These are phyloP conservation scores for Harpagifer antarcticus DNA, from an alignment of 2,797 vertebrate species.

Conservation along the genomic window DNA sequence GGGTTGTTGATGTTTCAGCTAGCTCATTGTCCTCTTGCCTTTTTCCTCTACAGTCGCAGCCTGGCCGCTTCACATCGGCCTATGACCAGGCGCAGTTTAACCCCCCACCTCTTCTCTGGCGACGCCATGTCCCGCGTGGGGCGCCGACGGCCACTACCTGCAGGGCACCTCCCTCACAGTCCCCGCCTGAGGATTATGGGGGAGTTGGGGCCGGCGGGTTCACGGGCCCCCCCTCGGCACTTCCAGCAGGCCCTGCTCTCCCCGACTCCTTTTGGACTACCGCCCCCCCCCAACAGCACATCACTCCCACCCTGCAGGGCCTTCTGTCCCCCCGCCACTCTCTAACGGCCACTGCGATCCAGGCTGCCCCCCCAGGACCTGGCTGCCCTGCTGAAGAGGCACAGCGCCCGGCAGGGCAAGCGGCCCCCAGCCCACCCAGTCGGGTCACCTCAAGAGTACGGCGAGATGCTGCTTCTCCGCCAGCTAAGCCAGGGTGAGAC, in stretches of 20 bases:
- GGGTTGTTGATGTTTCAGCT: neutral
- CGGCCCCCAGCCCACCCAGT: constrained; percentile 74
- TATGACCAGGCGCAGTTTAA: constrained; percentile 95
- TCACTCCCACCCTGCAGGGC: constrained; percentile 95
- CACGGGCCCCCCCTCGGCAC: constrained; percentile 89
- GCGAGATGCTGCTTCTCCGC: constrained; percentile 91
- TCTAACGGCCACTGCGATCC: constrained; percentile 92
- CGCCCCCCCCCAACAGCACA: constrained; percentile 90
- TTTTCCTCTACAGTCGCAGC: constrained; percentile 84
- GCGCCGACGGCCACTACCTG: constrained; percentile 87
- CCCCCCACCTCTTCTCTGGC: constrained; percentile 92
- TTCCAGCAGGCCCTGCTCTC: constrained; percentile 98
- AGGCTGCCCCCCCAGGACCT: constrained; percentile 93
- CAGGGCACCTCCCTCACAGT: constrained; percentile 91
- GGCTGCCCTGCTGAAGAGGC: constrained; percentile 92
- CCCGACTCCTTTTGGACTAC: constrained; percentile 93
- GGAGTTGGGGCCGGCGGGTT: constrained; percentile 80
- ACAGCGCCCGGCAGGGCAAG: constrained; percentile 81
- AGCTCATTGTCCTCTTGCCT: constrained; percentile 39
- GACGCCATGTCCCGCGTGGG: constrained; percentile 77
- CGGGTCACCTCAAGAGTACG: constrained; percentile 87
- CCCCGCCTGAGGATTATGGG: constrained; percentile 89
- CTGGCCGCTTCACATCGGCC: constrained; percentile 89
- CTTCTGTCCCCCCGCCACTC: constrained; percentile 97
- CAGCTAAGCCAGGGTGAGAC: constrained; percentile 92